These are phyloP conservation scores for Reinhardtius hippoglossoides DNA, from an alignment of 2,113 vertebrate species.

Conservation along the genomic window DNA sequence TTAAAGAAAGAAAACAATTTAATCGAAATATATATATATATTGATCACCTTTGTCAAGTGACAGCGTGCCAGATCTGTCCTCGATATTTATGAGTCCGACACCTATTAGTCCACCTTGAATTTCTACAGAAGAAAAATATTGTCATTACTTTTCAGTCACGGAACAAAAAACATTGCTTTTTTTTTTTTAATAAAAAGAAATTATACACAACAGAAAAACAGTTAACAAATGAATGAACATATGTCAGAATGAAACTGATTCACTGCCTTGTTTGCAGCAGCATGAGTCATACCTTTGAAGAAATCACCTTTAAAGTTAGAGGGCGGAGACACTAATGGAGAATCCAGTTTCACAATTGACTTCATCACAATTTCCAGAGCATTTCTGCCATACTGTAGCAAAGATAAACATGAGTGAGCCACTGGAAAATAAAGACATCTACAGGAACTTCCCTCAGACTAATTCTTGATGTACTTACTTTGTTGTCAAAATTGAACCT, in stretches of 20 bases:
- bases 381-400: constrained; percentile 94
- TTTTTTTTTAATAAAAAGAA: not conserved
- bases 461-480: constrained; percentile 73
- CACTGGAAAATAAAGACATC: not conserved
- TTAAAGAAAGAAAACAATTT: not conserved
- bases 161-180: no score
- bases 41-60: constrained; percentile 93
- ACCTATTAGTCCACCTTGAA: constrained; percentile 93
- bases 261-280: not conserved
- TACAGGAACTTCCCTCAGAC: not conserved
- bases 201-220: not conserved
- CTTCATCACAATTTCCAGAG: constrained; percentile 98
- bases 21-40: not conserved
- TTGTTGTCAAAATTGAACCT: constrained; percentile 99
- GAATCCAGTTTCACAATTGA: constrained; percentile 96
- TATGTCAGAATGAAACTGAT: not conserved
- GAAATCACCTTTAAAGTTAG: constrained; percentile 95
- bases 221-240: not conserved
- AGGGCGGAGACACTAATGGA: constrained; percentile 92
- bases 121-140: constrained; percentile 82
- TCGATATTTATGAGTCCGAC: constrained; percentile 96
- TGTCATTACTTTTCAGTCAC: no score
- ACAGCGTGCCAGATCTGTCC: constrained; percentile 91
- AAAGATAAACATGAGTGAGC: constrained; percentile 12
- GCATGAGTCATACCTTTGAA: constrained; percentile 89